Evolutionary conservation across 2,113 vertebrate genomes (phyloP).

Genomic region (Dicentrarchus labrax): DNA sequence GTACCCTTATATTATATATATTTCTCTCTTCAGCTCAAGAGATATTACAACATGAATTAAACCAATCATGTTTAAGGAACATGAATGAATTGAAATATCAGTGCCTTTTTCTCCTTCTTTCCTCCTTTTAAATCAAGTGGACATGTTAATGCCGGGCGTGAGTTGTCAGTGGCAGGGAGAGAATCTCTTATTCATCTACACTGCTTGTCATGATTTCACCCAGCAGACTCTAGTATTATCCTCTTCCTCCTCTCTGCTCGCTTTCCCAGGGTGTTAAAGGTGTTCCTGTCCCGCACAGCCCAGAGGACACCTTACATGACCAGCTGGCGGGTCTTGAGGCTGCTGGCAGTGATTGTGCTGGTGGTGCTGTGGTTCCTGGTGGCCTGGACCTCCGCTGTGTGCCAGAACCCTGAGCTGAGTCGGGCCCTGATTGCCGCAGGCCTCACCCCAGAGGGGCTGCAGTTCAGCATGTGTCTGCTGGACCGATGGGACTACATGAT

Average conservation of each 20-base stretch:
- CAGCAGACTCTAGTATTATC: not conserved
- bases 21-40: not conserved
- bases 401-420: conserved; percentile 90
- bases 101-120: not conserved
- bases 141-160: conserved; percentile 20
- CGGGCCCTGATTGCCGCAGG: conserved; percentile 90
- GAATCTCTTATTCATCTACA: not conserved
- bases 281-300: conserved; percentile 96
- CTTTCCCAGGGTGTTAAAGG: conserved; percentile 92
- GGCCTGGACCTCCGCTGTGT: conserved; percentile 96
- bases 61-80: not conserved
- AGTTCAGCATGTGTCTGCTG: conserved; percentile 96
- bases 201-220: not conserved
- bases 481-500: conserved; percentile 99
- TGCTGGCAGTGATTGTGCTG: conserved; percentile 93
- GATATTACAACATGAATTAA: conserved; percentile 11
- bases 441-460: conserved; percentile 91
- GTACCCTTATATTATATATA: not conserved
- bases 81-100: not conserved
- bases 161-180: not conserved
- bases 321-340: conserved; percentile 93
- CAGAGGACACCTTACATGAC: conserved; percentile 98
- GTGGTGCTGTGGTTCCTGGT: conserved; percentile 95
- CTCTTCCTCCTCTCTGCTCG: not conserved
- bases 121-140: conserved; percentile 33